phyloP scores from a whole-genome alignment of 2,113 vertebrate genomes.

The Oreochromis tanganicae region DNA sequence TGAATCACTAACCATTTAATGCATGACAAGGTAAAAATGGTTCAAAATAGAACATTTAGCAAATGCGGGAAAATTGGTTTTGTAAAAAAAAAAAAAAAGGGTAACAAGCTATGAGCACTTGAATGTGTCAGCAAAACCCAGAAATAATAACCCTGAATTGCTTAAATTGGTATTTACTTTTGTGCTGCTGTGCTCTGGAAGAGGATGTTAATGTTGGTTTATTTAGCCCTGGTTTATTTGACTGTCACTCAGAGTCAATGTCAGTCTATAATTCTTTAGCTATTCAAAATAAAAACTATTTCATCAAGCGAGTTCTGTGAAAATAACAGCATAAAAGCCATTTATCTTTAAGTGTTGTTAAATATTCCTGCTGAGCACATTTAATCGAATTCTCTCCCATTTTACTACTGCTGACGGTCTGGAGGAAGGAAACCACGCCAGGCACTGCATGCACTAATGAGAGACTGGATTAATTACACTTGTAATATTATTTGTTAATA shows the following conservation, averaged over 20 bases:
- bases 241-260: not conserved
- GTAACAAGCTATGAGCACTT: not conserved
- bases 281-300: not conserved
- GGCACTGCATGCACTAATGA: not conserved
- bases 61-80: not conserved
- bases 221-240: not conserved
- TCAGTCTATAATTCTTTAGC: not conserved
- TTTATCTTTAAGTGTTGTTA: not conserved
- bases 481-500: not conserved
- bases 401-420: not conserved
- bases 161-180: not conserved
- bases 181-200: not conserved
- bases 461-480: not conserved
- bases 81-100: not conserved
- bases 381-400: not conserved
- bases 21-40: not conserved
- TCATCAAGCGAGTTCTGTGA: not conserved
- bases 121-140: not conserved
- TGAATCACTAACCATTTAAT: not conserved
- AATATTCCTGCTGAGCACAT: not conserved
- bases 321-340: not conserved
- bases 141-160: not conserved
- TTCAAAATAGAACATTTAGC: not conserved
- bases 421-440: not conserved
- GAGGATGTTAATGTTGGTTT: not conserved